phyloP scores from a whole-genome alignment of 2,888 invertebrate genomes.

The Aspidiotus rigidus region DNA sequence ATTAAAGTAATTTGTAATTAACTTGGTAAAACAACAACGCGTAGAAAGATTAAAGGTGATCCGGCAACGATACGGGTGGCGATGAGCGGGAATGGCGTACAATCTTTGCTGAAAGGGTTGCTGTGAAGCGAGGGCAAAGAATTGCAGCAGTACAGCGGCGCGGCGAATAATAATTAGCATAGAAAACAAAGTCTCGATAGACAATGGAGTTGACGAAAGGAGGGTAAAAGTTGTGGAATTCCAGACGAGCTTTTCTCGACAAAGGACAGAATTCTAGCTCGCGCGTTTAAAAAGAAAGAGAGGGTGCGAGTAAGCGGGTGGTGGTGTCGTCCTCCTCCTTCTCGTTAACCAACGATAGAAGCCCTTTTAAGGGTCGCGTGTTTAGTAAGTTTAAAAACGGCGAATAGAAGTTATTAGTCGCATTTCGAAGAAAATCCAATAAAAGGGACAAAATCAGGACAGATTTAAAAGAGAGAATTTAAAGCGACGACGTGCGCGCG shows the following conservation, averaged over 20 bases:
- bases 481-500: not conserved
- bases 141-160: not conserved
- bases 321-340: no score
- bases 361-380: slow-evolving; percentile 22
- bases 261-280: slow-evolving; percentile 27
- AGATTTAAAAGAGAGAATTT: slow-evolving; percentile 24
- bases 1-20: slow-evolving; percentile 43
- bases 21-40: slow-evolving; percentile 38
- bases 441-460: slow-evolving; percentile 30
- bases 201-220: slow-evolving; percentile 26
- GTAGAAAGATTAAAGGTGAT: slow-evolving; percentile 28
- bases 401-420: slow-evolving; percentile 28
- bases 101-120: not conserved
- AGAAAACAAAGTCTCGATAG: slow-evolving; percentile 28
- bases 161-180: slow-evolving; percentile 24
- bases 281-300: slow-evolving; percentile 9
- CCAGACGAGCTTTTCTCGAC: slow-evolving; percentile 30
- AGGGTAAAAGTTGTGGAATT: slow-evolving; percentile 32
- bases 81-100: not conserved
- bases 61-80: not conserved
- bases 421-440: slow-evolving; percentile 29
- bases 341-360: no score
- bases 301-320: not conserved
- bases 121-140: no score
- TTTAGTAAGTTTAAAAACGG: slow-evolving; percentile 6